Conservation (phyloP, 1,140 invertebrate species). For the Polyergus mexicanus region DNA sequence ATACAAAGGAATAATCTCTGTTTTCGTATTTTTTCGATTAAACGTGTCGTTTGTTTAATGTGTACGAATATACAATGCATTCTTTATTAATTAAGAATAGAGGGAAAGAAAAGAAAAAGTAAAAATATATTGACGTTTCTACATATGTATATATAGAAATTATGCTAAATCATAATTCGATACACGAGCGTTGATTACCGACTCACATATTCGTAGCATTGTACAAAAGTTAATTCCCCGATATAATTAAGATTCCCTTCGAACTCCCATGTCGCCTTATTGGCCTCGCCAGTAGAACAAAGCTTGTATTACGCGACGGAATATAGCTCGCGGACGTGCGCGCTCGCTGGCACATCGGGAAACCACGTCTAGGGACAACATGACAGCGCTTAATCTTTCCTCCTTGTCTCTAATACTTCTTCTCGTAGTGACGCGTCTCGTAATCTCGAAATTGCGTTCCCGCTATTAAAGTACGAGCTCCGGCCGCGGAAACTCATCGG, state of each 20-base stretch:
- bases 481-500: slow-evolving; percentile 6
- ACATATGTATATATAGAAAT: not conserved
- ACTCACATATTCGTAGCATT: slow-evolving; percentile 20
- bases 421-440: slow-evolving; percentile 1
- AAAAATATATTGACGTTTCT: not conserved
- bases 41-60: not conserved
- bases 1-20: not conserved
- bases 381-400: slow-evolving; percentile 58
- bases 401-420: slow-evolving; percentile 55
- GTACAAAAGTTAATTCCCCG: slow-evolving; percentile 65
- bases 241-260: slow-evolving; percentile 67
- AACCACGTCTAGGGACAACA: slow-evolving; percentile 48
- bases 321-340: slow-evolving; percentile 31
- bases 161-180: not conserved
- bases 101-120: not conserved
- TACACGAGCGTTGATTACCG: not conserved
- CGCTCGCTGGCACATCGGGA: slow-evolving; percentile 18
- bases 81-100: not conserved
- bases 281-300: slow-evolving; percentile 57
- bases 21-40: no score
- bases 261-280: slow-evolving; percentile 51
- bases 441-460: slow-evolving; percentile 47
- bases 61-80: not conserved
- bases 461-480: slow-evolving; percentile 2
- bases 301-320: slow-evolving; percentile 43